Base-by-base conservation (phyloP, 2,888 invertebrate species). In the Entomobrya proxima region DNA sequence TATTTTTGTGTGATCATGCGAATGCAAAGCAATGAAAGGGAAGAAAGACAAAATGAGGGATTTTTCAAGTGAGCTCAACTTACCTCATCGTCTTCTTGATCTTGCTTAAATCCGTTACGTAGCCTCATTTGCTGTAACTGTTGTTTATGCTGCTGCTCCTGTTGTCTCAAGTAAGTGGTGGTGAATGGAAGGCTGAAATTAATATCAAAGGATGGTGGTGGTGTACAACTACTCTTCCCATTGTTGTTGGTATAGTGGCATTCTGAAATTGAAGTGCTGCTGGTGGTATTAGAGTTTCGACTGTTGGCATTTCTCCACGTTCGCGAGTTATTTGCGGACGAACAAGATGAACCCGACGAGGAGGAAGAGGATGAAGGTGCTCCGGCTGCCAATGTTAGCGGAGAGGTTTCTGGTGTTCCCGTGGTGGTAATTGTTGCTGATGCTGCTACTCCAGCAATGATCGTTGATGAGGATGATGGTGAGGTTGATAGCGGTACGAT, bases 101-200 rank as follows among this genome's bases (percentile, higher is more conserved):
- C 86, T 78, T 84, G 79, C 78, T 85, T 85, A 78, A 86, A 86
- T 84, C 88, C 88, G 82, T 86, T 75, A 18, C 74, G 76, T 55
- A 80, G 76, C 52, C 78, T 87, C 86, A 88, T 87, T 80, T 88
- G 82, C 30, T 82, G 72, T 50, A 72, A 58, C 37, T 83, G 83
- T 55, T 76, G 86, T 87, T 84, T 86, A 64, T 78, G 77, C 32
- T 78, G 86, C 79, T 86, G 86, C 58, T 84, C 83, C 37, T 88
- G 88, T 79, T 96, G 95, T 92, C 96, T 96, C 92, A 97, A 93
- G 92, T 97, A 97, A 44, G 96, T 96, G 77, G 97, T 96, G 69
- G 97, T 97, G 90, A 97, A 97, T 67, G 97, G 97, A 91, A 97
- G 94, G 91, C 96, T 96, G 93, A 95, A 96, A 92, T 96, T 96